Base-by-base conservation (phyloP, 2,113 vertebrate species). In the Menura novaehollandiae region DNA sequence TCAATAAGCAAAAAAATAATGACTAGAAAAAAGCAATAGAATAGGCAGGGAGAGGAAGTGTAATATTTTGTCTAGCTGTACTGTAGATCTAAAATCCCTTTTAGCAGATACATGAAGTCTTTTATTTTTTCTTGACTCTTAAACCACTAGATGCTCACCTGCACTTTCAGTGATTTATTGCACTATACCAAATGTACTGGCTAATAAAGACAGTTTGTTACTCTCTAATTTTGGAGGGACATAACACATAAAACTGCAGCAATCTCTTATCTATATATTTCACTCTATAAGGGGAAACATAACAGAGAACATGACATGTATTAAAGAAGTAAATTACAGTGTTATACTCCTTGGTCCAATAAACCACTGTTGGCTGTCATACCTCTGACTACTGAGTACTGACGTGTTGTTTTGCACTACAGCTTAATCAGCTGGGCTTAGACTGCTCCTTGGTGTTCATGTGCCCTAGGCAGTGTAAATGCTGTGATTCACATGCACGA, bases 241-340 rank as follows among this genome's bases (percentile, higher is more conserved):
- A 81, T 96, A 98, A 88, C 96, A 96, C 91, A 53, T 91, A 96
- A 96, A 97, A 94, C 89, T 94, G 87, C 78, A 81, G 83, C 91
- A 87, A 92, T 95, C 91, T 97, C 94, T 94, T 89, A 55, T 93
- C 91, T 96, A 91, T 91, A 85, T 98, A 98, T 98, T 98, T 98
- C 93, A 96, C 83, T 97, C 93, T 87, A 47, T 97, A 97, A 97
- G 91, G 93, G 92, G 96, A 98, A 98, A 98, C 95, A 95, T 93
- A 95, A 97, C 92, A 95, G 95, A 94, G 91, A 98, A 97, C 95
- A 97, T 97, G 97, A 95, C 97, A 84, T 9, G 49, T 97, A 97
- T 97, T 98, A 97, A 95, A 98, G 96, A 97, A 97, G 91, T 97
- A 97, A 98, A 98, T 98, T 98, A 97, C 91, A 97, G n/a, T 84